Base-by-base conservation (phyloP, 2,113 vertebrate species). In the Nesoenas mayeri region DNA sequence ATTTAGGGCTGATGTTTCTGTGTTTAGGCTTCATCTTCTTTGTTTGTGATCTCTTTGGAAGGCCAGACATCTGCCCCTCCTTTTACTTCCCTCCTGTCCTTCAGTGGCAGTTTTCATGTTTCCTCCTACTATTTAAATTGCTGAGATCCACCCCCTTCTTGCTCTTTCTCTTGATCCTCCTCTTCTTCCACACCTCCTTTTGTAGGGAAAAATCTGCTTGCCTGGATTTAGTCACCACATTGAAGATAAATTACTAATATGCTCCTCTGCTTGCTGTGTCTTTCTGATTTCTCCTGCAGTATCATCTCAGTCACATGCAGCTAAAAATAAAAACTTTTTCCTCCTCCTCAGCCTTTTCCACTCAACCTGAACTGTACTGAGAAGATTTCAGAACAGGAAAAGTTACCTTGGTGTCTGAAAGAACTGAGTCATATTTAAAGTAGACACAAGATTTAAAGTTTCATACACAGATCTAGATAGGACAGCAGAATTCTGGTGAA, bases 321-420 rank as follows among this genome's bases (percentile, higher is more conserved):
- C 84, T 96, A 93, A 96, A 96, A 94, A 93, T 64, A 94, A 91
- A 60, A 18, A 11, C 29, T 15, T 89, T 91, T 91, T 60, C 28
- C 51, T 80, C 61, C 26, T 72, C 20, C 32, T 84, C 89, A 60
- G 78, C 34, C 80, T 69, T 91, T 93, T 89, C 60, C 65, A 60
- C 56, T 91, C 69, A 86, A n/a, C 64, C 65, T 85, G 72, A 88
- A 40, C 64, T 71, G 47, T 74, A 34, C 65, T 51, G 34, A 77
- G 61, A 64, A 70, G 79, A 72, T 72, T 65, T 69, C 53, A 83
- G 56, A 64, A 56, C 13, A 64, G 29, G 48, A 56, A 36, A 51
- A 86, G 31, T 47, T 88, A 83, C 67, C 44, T 83, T 8, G 0
- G 29, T 61, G 92, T 95, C 93, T 88, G 64, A 88, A 83, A 79